Evolutionary conservation across 2,113 vertebrate species (phyloP).

Genomic region (Gymnarchus niloticus): DNA sequence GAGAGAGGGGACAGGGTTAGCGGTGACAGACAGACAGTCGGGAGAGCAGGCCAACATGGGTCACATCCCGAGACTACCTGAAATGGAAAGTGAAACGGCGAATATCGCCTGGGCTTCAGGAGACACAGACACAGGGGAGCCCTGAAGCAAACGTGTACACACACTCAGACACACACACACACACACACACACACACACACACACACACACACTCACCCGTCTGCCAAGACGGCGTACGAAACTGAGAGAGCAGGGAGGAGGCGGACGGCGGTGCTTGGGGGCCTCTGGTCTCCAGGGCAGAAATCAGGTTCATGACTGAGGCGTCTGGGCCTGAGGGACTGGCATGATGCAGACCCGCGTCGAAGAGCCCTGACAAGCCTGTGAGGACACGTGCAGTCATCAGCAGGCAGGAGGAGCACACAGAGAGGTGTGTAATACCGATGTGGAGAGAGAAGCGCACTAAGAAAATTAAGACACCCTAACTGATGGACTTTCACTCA

Average conservation of each 20-base stretch:
- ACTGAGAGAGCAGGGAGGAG: conserved; percentile 85
- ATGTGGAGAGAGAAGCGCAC: background rate
- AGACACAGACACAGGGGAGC: too few relatives aligned
- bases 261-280: conserved; percentile 79
- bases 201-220: conserved; percentile 60
- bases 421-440: background rate
- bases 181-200: conserved; percentile 4
- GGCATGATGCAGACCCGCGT: conserved; percentile 79
- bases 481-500: too few relatives aligned
- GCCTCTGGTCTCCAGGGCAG: conserved; percentile 81
- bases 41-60: background rate
- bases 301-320: conserved; percentile 88
- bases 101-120: too few relatives aligned
- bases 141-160: too few relatives aligned
- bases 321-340: conserved; percentile 73
- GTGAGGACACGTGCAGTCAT: background rate
- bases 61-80: background rate
- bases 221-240: conserved; percentile 85
- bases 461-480: too few relatives aligned
- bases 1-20: conserved; percentile 2
- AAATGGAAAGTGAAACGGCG: background rate
- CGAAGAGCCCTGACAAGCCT: conserved; percentile 83
- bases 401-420: background rate
- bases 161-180: background rate
- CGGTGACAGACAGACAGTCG: conserved; percentile 25